Percentiles rank a stretch among this genome's conserved stretches.
These are phyloP conservation scores for Illadopsis cleaveri DNA, from an alignment of 2,113 vertebrate species.

Conservation along the genomic window DNA sequence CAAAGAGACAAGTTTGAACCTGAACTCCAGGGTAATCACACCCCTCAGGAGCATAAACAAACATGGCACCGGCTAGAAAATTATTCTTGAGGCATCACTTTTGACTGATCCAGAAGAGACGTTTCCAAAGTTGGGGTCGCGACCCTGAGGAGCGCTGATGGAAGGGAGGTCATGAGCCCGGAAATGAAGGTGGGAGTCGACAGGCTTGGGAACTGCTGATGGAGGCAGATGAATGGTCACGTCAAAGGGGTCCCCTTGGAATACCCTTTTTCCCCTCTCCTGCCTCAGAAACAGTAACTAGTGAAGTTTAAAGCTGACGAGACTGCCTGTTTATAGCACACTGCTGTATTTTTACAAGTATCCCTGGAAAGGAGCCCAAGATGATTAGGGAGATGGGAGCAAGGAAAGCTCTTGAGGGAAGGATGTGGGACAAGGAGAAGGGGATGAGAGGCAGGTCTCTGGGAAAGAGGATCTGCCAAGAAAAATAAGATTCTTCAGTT, in stretches of 20 bases:
- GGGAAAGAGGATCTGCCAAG: neutral
- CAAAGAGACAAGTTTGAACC: constrained; percentile 30
- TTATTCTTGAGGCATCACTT: neutral
- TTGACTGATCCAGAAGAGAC: neutral
- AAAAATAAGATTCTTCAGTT: neutral
- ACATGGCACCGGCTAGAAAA: neutral
- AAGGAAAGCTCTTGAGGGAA: neutral
- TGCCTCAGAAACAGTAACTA: neutral
- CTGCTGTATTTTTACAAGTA: neutral
- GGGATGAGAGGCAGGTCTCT: neutral
- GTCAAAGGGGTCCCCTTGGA: neutral
- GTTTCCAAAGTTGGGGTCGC: neutral
- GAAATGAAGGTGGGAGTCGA: neutral
- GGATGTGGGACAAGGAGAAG: neutral
- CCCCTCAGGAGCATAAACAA: constrained; percentile 17
- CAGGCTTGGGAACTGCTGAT: constrained; percentile 30
- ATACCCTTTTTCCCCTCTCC: neutral
- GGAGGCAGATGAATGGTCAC: neutral
- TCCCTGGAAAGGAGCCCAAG: neutral
- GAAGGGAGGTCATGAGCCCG: neutral
- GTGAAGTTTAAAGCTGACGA: neutral
- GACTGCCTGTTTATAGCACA: neutral
- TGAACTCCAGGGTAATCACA: neutral
- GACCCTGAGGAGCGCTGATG: accelerated
- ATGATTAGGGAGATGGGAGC: neutral